Conservation (phyloP, 2,113 vertebrate genomes). For the Ursus arctos region DNA sequence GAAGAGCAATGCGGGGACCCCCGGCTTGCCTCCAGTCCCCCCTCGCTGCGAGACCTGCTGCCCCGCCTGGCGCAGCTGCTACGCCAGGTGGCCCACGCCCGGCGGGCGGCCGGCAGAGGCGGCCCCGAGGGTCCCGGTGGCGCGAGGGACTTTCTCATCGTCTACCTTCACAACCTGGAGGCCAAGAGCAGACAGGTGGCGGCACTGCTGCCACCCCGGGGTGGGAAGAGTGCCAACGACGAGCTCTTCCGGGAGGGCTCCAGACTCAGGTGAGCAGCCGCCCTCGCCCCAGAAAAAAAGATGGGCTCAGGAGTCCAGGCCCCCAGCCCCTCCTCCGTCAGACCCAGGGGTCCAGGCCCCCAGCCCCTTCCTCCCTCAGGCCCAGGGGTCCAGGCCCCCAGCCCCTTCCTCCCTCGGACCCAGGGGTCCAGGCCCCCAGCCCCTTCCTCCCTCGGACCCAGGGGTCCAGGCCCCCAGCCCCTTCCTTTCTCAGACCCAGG, state of each 20-base stretch:
- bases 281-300: not conserved
- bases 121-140: conserved; percentile 72
- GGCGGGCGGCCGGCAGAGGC: conserved; percentile 45
- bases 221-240: conserved; percentile 83
- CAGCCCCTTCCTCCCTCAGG: not conserved
- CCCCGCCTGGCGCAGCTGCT: conserved; percentile 83
- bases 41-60: conserved; percentile 90
- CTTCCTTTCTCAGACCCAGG: not conserved
- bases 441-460: not conserved
- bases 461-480: not conserved
- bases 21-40: conserved; percentile 86
- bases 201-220: conserved; percentile 83
- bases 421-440: not conserved
- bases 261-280: conserved; percentile 87
- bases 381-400: rapidly evolving
- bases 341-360: not conserved
- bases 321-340: not conserved
- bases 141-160: conserved; percentile 82
- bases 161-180: conserved; percentile 90
- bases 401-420: not conserved
- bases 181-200: conserved; percentile 88
- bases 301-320: not conserved
- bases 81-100: conserved; percentile 83
- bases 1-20: conserved; percentile 81
- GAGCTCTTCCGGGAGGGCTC: conserved; percentile 90